Base-by-base conservation (phyloP, 2,888 invertebrate species). In the Dugesia japonica region DNA sequence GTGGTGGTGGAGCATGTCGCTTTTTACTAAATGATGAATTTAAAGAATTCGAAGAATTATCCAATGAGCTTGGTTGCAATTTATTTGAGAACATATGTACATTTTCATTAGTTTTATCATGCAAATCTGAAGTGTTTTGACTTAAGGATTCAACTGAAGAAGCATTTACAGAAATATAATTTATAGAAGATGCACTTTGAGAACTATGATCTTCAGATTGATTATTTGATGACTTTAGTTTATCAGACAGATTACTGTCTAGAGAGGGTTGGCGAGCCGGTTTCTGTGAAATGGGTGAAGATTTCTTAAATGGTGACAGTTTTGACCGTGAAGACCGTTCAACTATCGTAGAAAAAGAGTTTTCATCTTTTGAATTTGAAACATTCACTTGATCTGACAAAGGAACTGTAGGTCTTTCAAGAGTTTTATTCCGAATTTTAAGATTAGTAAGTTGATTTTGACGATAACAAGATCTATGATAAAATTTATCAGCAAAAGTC, bases 1-100 rank as follows among this genome's bases (percentile, higher is more conserved):
- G 56, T 31, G 56, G 56, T n/a, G 56, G 56, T 56, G 56, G 56
- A n/a, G 56, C 56, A 56, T n/a, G 56, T n/a, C n/a, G n/a, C n/a
- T 56, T 56, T 56, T 56, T 56, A 56, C 56, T n/a, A 56, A 56
- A 56, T 9, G 56, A 56, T 4, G 56, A 56, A 56, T 56, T 56
- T 56, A 56, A 56, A n/a, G 56, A 56, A 56, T 23, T 56, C 4
- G 23, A 20, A 9, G 56, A 56, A 56, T 56, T 56, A 23, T 56
- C 9, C 17, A 56, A n/a, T 56, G 56, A 56, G 17, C 56, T 56
- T n/a, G 56, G 56, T 7, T 23, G 56, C 17, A 56, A 56, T 56
- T 56, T n/a, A 56, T 56, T 56, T 20, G 56, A 56, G 4, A 56
- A n/a, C 23, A 23, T 56, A n/a, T 56, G n/a, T 23, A 20, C 56